Evolutionary conservation across 2,888 invertebrate species (phyloP).

Genomic region (Osedax fenrisi): DNA sequence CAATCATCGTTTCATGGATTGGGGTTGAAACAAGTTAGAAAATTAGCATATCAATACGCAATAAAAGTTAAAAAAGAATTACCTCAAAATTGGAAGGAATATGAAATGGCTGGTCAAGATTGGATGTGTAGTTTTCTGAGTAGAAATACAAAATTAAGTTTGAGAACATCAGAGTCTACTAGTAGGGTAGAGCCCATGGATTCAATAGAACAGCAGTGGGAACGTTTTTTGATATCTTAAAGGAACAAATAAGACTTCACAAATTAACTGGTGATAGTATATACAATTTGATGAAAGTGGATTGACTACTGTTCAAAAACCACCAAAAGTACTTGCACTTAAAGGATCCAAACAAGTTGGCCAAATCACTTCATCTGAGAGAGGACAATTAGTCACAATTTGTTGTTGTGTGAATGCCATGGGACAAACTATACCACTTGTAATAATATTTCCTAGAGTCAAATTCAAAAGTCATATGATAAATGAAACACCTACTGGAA

Average conservation of each 20-base stretch:
- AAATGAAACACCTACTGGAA: no score
- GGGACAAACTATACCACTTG: background rate
- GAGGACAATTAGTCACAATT: slow-evolving; percentile 16
- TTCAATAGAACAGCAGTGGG: background rate
- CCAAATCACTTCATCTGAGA: slow-evolving; percentile 4
- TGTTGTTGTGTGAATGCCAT: slow-evolving; percentile 9
- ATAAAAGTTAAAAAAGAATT: background rate
- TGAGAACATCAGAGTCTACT: no score
- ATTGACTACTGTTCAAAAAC: slow-evolving; percentile 13
- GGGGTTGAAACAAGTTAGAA: background rate
- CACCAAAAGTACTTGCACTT: background rate
- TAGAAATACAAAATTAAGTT: background rate
- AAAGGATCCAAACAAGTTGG: slow-evolving; percentile 13
- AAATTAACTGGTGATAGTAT: background rate
- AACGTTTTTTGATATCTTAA: background rate
- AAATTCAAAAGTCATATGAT: no score
- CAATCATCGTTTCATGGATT: background rate
- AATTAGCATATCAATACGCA: background rate
- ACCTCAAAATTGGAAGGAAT: background rate
- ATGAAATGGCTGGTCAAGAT: background rate
- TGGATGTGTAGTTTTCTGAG: background rate
- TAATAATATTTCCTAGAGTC: no score
- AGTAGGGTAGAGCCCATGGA: background rate
- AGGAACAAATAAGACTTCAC: background rate
- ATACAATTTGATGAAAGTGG: background rate